phyloP scores from a whole-genome alignment of 1,140 invertebrate species.

The Phocides pigmalion region DNA sequence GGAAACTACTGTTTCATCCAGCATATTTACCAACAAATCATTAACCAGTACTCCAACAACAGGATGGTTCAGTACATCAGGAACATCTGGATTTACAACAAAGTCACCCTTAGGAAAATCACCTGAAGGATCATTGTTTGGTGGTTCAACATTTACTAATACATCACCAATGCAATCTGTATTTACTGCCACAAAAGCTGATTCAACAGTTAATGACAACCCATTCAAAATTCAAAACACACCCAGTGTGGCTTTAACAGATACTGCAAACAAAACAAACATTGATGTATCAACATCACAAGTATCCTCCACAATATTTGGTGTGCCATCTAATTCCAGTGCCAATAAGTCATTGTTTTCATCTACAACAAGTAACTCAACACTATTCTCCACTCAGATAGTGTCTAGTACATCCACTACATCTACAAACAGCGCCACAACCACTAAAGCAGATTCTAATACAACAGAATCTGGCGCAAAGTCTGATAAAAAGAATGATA shows the following conservation, averaged over 20 bases:
- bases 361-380: constrained; percentile 64
- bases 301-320: constrained; percentile 69
- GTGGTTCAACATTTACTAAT: neutral
- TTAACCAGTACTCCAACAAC: constrained; percentile 19
- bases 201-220: constrained; percentile 54
- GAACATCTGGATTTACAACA: constrained; percentile 18
- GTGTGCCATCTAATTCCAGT: constrained; percentile 56
- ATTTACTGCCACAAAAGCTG: constrained; percentile 54
- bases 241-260: constrained; percentile 45
- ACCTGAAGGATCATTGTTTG: constrained; percentile 27
- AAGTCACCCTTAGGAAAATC: constrained; percentile 19
- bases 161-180: constrained; percentile 33
- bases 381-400: constrained; percentile 59
- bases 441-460: constrained; percentile 31
- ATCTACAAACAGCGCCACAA: constrained; percentile 24
- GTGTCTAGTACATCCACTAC: constrained; percentile 41
- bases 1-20: constrained; percentile 37
- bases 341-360: constrained; percentile 62
- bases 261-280: constrained; percentile 35
- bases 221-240: constrained; percentile 65
- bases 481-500: constrained; percentile 48
- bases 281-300: constrained; percentile 42
- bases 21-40: constrained; percentile 28
- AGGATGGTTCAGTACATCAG: constrained; percentile 23
- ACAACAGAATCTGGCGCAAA: constrained; percentile 40